Conservation (phyloP, 2,113 vertebrate species). For the Ceyx cyanopectus region DNA sequence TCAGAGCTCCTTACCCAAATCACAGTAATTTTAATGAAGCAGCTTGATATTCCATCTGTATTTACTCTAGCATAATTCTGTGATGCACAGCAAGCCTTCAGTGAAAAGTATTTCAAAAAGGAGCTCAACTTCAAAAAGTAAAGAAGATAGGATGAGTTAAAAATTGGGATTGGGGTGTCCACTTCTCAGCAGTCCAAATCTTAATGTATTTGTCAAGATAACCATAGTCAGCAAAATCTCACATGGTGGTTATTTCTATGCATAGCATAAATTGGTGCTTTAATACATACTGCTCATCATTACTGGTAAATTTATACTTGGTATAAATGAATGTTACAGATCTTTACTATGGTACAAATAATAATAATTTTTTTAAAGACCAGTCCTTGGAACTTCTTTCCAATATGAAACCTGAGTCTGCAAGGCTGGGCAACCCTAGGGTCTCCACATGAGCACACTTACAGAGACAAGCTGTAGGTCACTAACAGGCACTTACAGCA, state of each 20-base stretch:
- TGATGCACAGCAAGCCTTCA: not conserved
- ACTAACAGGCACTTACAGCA: not conserved
- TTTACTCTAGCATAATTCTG: not conserved
- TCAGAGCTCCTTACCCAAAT: not conserved
- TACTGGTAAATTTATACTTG: not conserved
- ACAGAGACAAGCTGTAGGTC: not conserved
- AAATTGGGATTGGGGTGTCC: not conserved
- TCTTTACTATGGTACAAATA: not conserved
- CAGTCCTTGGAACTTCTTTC: not conserved
- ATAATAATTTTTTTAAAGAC: not conserved
- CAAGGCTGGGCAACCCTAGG: not conserved
- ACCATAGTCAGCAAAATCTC: not conserved
- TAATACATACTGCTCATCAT: not conserved
- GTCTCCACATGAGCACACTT: not conserved
- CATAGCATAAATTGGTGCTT: not conserved
- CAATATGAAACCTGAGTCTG: not conserved
- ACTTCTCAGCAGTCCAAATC: not conserved
- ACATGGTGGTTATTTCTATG: not conserved
- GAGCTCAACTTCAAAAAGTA: not conserved
- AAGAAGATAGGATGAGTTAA: not conserved
- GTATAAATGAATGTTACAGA: not conserved
- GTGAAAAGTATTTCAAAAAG: not conserved
- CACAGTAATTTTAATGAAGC: conserved; percentile 35
- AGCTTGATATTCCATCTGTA: conserved; percentile 40
- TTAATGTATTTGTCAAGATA: not conserved